Conservation (phyloP, 2,797 vertebrate species). For the Limnodromus scolopaceus region DNA sequence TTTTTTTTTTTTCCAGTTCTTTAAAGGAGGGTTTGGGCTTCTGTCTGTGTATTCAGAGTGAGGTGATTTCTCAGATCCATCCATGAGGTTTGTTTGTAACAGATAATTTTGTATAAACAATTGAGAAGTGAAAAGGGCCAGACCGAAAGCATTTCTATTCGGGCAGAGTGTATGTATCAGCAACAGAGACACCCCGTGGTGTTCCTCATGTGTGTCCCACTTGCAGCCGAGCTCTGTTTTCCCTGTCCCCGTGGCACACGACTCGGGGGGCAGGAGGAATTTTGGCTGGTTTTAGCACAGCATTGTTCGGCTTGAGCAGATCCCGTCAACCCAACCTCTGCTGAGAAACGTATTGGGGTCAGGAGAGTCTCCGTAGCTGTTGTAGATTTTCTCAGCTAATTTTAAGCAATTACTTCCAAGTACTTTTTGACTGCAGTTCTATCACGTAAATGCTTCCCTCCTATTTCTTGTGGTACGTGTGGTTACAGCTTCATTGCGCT, state of each 20-base stretch:
- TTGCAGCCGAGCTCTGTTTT: accelerated
- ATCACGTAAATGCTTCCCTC: accelerated
- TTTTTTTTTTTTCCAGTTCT: not conserved
- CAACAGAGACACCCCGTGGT: accelerated
- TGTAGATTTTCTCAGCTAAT: not conserved
- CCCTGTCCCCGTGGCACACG: accelerated
- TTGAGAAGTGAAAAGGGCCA: no score
- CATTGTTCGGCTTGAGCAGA: not conserved
- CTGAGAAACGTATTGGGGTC: not conserved
- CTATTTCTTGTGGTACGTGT: accelerated
- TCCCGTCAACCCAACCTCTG: not conserved
- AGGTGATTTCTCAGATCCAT: not conserved
- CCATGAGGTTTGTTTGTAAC: not conserved
- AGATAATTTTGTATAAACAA: not conserved
- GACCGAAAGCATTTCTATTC: accelerated
- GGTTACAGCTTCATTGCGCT: not conserved
- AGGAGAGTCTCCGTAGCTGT: not conserved
- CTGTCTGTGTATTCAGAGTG: not conserved
- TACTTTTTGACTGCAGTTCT: not conserved
- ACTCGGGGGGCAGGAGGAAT: not conserved
- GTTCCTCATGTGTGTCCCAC: accelerated
- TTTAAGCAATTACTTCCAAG: not conserved
- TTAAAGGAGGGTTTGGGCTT: not conserved
- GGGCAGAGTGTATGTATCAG: accelerated
- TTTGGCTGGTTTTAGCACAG: not conserved